A percentile compares a stretch with the other conserved stretches of the same genome.
Evolutionary conservation across 2,113 vertebrate species (phyloP).

Genomic region (Muntiacus muntjak): DNA sequence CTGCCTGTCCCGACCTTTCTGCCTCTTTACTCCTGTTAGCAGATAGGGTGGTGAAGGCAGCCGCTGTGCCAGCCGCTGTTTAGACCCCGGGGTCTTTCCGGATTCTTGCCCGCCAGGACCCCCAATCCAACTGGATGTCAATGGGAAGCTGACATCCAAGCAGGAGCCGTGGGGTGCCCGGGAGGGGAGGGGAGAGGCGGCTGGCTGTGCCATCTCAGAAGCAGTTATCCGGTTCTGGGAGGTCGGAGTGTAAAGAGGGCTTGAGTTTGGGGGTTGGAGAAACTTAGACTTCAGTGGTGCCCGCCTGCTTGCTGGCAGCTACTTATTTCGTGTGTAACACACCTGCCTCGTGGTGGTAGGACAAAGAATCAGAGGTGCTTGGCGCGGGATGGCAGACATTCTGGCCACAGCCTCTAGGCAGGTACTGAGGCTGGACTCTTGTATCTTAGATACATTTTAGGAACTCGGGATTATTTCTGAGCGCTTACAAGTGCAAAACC

Average conservation of each 20-base stretch:
- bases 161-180: fast-evolving
- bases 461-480: background rate
- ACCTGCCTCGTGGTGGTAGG: fast-evolving
- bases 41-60: background rate
- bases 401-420: fast-evolving
- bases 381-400: background rate
- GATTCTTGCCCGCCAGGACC: background rate
- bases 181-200: fast-evolving
- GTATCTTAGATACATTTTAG: background rate
- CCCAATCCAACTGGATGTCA: background rate
- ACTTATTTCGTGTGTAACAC: background rate
- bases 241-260: background rate
- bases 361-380: background rate
- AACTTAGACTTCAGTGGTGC: background rate
- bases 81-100: background rate
- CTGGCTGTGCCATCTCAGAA: background rate
- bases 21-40: background rate
- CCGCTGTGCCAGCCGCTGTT: background rate
- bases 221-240: background rate
- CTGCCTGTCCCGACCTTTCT: background rate
- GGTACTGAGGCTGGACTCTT: background rate
- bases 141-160: no score
- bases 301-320: background rate
- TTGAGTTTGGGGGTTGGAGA: background rate
- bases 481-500: no score